Evolutionary conservation across 2,113 vertebrate species (phyloP).

Genomic region (Chauna torquata): DNA sequence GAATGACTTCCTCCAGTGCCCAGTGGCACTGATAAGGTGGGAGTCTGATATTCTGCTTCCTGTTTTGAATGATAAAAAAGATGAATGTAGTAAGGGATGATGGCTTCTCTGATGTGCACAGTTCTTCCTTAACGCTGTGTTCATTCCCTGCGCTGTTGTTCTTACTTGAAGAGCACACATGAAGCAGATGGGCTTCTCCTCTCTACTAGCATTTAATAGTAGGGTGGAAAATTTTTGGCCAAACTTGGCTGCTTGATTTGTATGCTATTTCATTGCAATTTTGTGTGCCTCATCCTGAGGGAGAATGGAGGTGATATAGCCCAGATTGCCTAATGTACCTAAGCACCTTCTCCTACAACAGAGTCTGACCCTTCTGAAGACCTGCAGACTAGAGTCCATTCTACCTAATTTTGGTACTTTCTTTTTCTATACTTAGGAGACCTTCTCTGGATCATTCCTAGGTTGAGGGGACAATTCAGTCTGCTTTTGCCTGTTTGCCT

Average conservation of each 20-base stretch:
- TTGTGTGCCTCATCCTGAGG: not conserved
- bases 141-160: not conserved
- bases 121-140: rapidly evolving
- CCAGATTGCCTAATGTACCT: rapidly evolving
- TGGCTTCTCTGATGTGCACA: not conserved
- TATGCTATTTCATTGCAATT: not conserved
- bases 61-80: not conserved
- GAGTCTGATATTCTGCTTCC: not conserved
- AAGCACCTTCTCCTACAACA: not conserved
- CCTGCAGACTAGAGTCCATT: not conserved
- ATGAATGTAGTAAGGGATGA: not conserved
- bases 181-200: not conserved
- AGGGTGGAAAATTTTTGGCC: not conserved
- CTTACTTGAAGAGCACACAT: not conserved
- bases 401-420: not conserved
- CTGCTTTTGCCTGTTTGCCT: not conserved
- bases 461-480: not conserved
- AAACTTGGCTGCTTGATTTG: not conserved
- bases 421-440: not conserved
- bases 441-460: not conserved
- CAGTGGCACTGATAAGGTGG: not conserved
- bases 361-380: not conserved
- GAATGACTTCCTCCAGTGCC: not conserved
- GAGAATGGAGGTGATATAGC: not conserved
- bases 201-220: not conserved